Conservation (phyloP, 37 sponge, comb jelly and placozoan genomes). For the Spongilla lacustris region DNA sequence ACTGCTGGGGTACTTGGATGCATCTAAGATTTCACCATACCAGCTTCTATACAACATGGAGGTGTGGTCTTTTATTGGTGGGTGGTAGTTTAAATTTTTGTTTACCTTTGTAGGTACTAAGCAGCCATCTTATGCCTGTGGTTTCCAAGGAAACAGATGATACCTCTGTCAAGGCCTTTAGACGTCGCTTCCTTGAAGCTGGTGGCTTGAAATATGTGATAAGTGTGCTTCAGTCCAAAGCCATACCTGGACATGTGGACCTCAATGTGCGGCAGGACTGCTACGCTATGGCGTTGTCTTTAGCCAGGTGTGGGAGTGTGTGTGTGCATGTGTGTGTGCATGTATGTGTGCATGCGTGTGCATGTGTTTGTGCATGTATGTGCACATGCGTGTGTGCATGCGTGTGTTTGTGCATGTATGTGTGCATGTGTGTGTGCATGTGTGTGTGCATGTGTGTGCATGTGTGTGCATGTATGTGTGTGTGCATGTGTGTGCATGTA, state of each 20-base stretch:
- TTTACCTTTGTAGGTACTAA: conserved; percentile 41
- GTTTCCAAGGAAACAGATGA: conserved; percentile 27
- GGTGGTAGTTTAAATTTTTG: neutral
- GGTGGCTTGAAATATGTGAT: conserved; percentile 78
- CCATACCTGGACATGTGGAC: conserved; percentile 61
- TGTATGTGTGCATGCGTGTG: conserved; percentile 34
- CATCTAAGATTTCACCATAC: conserved; percentile 47
- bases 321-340: conserved; percentile 15
- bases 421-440: conserved; percentile 52
- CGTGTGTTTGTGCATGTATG: conserved; percentile 39
- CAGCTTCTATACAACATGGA: conserved; percentile 82
- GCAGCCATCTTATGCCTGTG: conserved; percentile 70
- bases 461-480: conserved; percentile 26
- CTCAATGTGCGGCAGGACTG: conserved; percentile 76
- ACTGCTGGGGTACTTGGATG: conserved; percentile 44
- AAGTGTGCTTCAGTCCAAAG: conserved; percentile 64
- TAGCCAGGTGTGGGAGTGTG: conserved; percentile 56
- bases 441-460: conserved; percentile 10
- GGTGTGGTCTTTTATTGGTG: conserved; percentile 4
- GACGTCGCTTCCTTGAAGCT: conserved; percentile 65
- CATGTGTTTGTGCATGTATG: neutral
- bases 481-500: conserved; percentile 33
- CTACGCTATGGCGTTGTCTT: conserved; percentile 76
- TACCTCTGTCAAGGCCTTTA: conserved; percentile 34
- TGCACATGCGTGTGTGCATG: conserved; percentile 40